phyloP scores from a whole-genome alignment of 1,140 invertebrate genomes.

The Nasonia giraulti region DNA sequence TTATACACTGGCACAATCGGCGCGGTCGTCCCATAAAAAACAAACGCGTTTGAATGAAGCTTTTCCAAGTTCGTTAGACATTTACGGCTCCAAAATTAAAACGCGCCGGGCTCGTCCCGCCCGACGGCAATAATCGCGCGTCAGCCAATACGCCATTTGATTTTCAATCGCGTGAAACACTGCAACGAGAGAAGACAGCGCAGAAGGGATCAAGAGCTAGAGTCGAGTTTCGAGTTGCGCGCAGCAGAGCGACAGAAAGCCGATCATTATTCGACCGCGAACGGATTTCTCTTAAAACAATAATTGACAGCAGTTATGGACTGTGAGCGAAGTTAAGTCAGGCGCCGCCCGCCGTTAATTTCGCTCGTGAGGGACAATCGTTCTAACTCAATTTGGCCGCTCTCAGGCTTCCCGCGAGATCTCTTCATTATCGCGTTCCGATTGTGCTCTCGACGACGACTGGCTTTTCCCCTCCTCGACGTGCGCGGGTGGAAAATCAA shows the following conservation, averaged over 20 bases:
- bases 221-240: too few species aligned
- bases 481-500: conserved; percentile 12
- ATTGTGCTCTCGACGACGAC: conserved; percentile 29
- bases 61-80: neutral
- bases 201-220: too few species aligned
- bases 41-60: too few species aligned
- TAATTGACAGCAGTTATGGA: conserved; percentile 49
- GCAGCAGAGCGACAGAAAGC: conserved; percentile 31
- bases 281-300: conserved; percentile 40
- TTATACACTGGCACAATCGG: too few species aligned
- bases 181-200: neutral
- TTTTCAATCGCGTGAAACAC: conserved; percentile 15
- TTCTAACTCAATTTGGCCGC: conserved; percentile 37
- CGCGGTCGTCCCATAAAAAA: too few species aligned
- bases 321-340: neutral
- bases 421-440: conserved; percentile 48
- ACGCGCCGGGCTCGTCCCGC: too few species aligned
- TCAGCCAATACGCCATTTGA: conserved; percentile 9
- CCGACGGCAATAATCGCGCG: neutral
- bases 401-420: neutral
- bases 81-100: neutral
- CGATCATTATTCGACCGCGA: conserved; percentile 46
- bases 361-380: conserved; percentile 35
- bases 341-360: conserved; percentile 35
- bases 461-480: neutral